Evolutionary conservation across 2,797 vertebrate genomes (phyloP), one percentile per base, ranked within the genome.

Genomic region (Hippopotamyrus pictus): DNA sequence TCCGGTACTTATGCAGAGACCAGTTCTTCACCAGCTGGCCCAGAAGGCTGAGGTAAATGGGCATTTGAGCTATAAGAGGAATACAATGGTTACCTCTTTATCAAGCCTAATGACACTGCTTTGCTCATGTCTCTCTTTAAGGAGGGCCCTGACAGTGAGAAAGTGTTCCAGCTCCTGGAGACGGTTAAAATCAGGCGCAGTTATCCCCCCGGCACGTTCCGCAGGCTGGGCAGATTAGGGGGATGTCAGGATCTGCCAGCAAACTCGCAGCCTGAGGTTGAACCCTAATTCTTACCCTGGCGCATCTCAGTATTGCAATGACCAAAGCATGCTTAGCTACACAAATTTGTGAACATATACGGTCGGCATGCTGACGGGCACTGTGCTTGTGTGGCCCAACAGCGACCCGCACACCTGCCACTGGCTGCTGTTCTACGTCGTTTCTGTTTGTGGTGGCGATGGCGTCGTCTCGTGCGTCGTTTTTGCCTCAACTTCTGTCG

Each of bases 281-380:
- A 92, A 90, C 89, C 89, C 54, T 93, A 91, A 93, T 92, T 92
- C 91, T 90, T 69, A 84, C 90, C 48, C 51, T 90, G 83, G 90
- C 57, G 48, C 12, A 89, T 89, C 69, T 91, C 51, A 53, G 90
- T 94, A 93, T 94, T 93, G 92, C 92, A 92, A 92, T 93, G 92
- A 93, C 91, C 92, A 90, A 90, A 85, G 54, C 83, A 11, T 85
- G 91, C 92, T 92, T 76, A 73, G 88, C 88, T 29, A 46, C 89
- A 90, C 92, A 92, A 92, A 94, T 94, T 93, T 94, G 93, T 94
- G 93, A 94, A 94, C 92, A 93, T 93, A 94, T 93, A 91, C 92
- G 90, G 92, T 92, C 93, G 86, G 91, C 92, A 92, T 89, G 93
- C 90, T 92, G 93, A 93, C 93, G 91, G 92, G 90, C 65, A 11